These are phyloP conservation scores for Manis javanica DNA, from an alignment of 2,797 vertebrate genomes.

Conservation along the genomic window DNA sequence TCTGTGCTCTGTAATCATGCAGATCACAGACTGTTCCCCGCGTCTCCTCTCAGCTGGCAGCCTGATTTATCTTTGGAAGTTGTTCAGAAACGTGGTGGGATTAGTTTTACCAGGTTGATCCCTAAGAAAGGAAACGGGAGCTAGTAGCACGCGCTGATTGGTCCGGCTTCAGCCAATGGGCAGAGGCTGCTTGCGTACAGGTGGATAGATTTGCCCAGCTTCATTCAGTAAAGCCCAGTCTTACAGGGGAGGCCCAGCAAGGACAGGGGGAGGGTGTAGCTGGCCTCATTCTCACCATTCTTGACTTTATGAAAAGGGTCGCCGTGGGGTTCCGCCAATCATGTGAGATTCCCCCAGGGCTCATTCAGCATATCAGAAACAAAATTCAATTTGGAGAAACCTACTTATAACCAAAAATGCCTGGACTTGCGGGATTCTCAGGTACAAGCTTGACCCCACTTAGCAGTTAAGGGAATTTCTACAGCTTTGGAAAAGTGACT, in stretches of 20 bases:
- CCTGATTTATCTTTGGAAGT: constrained; percentile 25
- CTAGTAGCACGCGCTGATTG: neutral
- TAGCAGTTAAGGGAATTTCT: neutral
- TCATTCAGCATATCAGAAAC: neutral
- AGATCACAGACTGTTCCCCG: constrained; percentile 26
- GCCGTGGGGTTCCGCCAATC: neutral
- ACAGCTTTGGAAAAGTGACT: neutral
- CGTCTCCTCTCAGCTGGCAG: neutral
- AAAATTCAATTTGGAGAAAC: constrained; percentile 52
- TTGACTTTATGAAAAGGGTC: neutral
- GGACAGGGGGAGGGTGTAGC: neutral
- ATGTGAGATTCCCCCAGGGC: neutral
- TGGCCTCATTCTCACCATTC: neutral
- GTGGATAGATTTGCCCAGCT: rapidly evolving
- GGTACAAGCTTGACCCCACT: neutral
- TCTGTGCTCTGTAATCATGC: constrained; percentile 69
- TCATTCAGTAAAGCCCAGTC: neutral
- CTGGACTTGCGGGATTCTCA: neutral
- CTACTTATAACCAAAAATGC: constrained; percentile 4
- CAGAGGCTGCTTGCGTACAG: neutral
- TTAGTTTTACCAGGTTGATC: constrained; percentile 13
- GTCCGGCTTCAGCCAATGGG: neutral
- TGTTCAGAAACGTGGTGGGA: neutral
- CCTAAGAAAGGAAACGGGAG: neutral
- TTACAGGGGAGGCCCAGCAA: neutral